phyloP scores from a whole-genome alignment of 2,888 invertebrate genomes.

The Iselma pallidipennis region DNA sequence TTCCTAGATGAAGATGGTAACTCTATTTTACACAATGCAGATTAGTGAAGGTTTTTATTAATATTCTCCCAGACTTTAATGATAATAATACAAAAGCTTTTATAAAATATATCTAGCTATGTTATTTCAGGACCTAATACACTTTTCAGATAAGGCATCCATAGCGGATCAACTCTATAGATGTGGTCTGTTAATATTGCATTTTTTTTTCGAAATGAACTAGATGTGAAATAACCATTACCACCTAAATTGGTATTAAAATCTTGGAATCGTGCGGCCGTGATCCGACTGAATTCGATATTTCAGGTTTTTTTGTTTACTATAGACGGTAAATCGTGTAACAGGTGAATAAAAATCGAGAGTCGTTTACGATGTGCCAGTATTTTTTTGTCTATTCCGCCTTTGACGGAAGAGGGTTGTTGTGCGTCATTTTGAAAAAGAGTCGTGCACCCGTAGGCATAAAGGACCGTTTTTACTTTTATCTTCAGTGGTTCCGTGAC shows the following conservation, averaged over 20 bases:
- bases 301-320: not conserved
- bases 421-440: not conserved
- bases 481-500: not conserved
- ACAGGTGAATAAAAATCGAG: not conserved
- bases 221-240: no score
- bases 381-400: not conserved
- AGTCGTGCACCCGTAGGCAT: not conserved
- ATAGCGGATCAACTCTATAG: no score
- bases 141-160: no score
- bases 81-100: not conserved
- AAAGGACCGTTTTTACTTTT: not conserved
- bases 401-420: not conserved
- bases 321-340: not conserved
- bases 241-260: no score
- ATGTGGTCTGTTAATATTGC: not conserved
- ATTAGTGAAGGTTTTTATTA: no score
- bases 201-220: no score
- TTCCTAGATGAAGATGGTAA: not conserved
- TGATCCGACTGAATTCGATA: not conserved
- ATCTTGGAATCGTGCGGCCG: not conserved
- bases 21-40: not conserved
- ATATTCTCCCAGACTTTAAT: no score
- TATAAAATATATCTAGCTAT: no score
- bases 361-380: not conserved
- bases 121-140: no score